Evolutionary conservation across 2,888 invertebrate species (phyloP), one percentile per base, ranked within the genome.

Genomic region (Ctena decussata): DNA sequence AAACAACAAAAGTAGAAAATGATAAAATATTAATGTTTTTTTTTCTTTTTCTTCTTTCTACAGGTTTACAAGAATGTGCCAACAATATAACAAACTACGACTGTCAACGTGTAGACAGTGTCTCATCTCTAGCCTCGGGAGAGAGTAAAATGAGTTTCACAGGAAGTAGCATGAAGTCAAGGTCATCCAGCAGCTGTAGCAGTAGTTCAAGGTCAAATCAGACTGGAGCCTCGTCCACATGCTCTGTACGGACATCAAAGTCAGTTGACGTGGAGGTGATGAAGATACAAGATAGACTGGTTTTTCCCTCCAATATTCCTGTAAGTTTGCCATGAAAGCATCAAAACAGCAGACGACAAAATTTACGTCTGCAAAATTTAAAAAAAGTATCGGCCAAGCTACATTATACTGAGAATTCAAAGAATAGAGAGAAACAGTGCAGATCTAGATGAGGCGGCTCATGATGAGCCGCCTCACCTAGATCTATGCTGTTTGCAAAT

Each of bases 221-320:
- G 41, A 83, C 80, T 77, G 74, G 70, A 24, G 32, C 41, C 21
- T 60, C 57, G 30, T 77, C 85, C 3, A 87, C 90, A 21, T 86
- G 89, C 60, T 90, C 90, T 24, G 77, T 91, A 70, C 89, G 90
- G 78, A 85, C 89, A 0, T 77, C 85, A 3, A 87, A 87, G 24
- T 89, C 93, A 1, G 85, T 93, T 6, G 95, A 95, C 87, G 86
- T 89, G 0, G 94, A 95, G 80, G 93, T 95, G 24, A 87, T 93
- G 83, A 92, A 91, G 41, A 93, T 95, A 46, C 95, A 95, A 81
- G 92, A 93, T 46, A 86, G 92, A 65, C 93, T 95, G 0, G 89
- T 94, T 39, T 95, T 95, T 89, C 84, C 93, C 0, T 85, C 92
- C 18, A 86, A 93, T 82, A 91, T 95, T 8, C 92, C 91, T 8